Conservation (phyloP, 1,140 invertebrate genomes). For the Pachypsylla venusta region DNA sequence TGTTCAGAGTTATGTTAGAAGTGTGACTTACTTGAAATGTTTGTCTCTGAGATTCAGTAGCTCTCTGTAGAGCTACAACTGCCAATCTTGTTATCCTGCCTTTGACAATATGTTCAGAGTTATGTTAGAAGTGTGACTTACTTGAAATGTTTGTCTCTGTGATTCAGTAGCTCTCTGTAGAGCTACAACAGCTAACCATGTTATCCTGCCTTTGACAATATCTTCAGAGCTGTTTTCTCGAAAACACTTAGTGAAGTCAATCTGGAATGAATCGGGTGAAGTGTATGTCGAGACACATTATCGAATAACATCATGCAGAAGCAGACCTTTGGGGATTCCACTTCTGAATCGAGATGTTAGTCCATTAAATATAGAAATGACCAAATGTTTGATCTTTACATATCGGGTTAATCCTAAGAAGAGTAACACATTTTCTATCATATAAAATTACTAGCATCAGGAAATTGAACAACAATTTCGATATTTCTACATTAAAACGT, state of each 20-base stretch:
- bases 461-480: too few relatives aligned
- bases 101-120: neutral
- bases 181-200: neutral
- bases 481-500: too few relatives aligned
- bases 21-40: neutral
- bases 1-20: neutral
- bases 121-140: neutral
- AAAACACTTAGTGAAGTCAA: neutral
- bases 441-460: too few relatives aligned
- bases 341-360: too few relatives aligned
- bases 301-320: too few relatives aligned
- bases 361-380: too few relatives aligned
- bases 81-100: neutral
- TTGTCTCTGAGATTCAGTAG: neutral
- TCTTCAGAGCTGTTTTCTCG: neutral
- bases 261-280: neutral
- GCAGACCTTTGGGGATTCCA: too few relatives aligned
- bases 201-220: neutral
- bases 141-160: neutral
- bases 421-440: too few relatives aligned
- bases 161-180: neutral
- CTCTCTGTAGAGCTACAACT: neutral
- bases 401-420: too few relatives aligned
- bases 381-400: too few relatives aligned
- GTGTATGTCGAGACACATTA: too few relatives aligned